phyloP scores from a whole-genome alignment of 92 coral and sea anemone species.

The Epizoanthus scotinus region DNA sequence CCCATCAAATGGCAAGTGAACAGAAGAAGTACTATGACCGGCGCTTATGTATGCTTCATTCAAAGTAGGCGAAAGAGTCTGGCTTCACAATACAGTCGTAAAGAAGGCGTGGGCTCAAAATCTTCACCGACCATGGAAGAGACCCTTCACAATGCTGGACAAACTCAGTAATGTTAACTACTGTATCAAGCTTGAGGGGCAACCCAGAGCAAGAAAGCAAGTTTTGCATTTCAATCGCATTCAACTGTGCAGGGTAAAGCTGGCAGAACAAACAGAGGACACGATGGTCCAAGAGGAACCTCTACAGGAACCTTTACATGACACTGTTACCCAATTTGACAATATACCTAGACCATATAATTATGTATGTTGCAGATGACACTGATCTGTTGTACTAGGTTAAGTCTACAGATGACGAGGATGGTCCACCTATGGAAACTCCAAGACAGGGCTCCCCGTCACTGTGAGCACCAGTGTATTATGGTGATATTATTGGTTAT shows the following conservation, averaged over 20 bases:
- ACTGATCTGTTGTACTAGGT: slow-evolving; percentile 9
- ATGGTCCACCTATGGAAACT: neutral
- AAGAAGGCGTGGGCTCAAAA: slow-evolving; percentile 40
- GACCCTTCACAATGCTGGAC: slow-evolving; percentile 1
- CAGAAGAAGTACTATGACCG: slow-evolving; percentile 53
- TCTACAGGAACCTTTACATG: no score
- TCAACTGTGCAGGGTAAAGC: slow-evolving; percentile 3
- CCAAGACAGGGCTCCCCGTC: neutral
- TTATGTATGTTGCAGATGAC: neutral
- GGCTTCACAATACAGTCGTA: slow-evolving; percentile 23
- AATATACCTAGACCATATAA: neutral
- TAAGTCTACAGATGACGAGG: neutral
- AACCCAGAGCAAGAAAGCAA: slow-evolving; percentile 8
- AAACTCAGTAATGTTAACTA: slow-evolving; percentile 26
- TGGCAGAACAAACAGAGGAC: neutral
- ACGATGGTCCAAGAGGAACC: neutral
- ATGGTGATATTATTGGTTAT: no score
- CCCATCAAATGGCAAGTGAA: slow-evolving; percentile 37
- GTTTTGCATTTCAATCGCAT: slow-evolving; percentile 44
- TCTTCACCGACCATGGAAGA: slow-evolving; percentile 41
- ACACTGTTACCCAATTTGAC: neutral
- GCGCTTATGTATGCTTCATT: slow-evolving; percentile 26
- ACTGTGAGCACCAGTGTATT: neutral
- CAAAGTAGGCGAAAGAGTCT: slow-evolving; percentile 41
- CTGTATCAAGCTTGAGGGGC: slow-evolving; percentile 9